These are phyloP conservation scores for Eolophus roseicapilla DNA, from an alignment of 2,113 vertebrate species.

Conservation along the genomic window DNA sequence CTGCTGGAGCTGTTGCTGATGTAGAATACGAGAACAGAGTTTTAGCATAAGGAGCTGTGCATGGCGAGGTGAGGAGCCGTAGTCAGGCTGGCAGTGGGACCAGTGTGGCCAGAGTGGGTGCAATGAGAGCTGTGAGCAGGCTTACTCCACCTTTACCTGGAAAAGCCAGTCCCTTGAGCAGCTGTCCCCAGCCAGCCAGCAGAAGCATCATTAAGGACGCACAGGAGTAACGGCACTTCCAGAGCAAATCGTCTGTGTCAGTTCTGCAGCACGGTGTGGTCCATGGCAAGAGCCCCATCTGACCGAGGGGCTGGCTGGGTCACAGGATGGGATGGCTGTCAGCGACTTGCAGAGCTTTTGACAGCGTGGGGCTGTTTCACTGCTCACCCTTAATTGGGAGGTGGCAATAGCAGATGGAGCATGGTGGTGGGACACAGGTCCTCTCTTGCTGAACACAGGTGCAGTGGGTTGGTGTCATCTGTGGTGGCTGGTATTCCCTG, in stretches of 20 bases:
- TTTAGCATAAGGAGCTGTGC: background rate
- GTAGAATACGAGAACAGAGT: background rate
- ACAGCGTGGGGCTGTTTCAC: too few relatives aligned
- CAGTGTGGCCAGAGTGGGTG: fast-evolving
- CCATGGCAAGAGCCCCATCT: background rate
- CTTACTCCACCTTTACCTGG: background rate
- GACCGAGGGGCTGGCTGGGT: background rate
- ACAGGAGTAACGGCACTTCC: background rate
- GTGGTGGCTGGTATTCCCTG: background rate
- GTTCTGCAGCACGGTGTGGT: background rate
- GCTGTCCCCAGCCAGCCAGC: background rate
- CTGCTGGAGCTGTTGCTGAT: background rate
- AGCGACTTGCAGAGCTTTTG: fast-evolving
- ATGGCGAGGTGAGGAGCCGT: background rate
- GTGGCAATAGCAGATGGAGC: background rate
- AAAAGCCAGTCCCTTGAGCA: background rate
- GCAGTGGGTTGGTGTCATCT: background rate
- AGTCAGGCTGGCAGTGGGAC: background rate
- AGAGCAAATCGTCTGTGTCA: fast-evolving
- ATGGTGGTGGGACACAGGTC: background rate
- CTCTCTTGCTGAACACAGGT: background rate
- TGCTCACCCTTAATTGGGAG: background rate
- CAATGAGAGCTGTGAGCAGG: background rate
- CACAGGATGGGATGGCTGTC: background rate
- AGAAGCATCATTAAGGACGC: background rate